Base-by-base conservation (phyloP, 2,888 invertebrate species). In the Cheilosia pagana region DNA sequence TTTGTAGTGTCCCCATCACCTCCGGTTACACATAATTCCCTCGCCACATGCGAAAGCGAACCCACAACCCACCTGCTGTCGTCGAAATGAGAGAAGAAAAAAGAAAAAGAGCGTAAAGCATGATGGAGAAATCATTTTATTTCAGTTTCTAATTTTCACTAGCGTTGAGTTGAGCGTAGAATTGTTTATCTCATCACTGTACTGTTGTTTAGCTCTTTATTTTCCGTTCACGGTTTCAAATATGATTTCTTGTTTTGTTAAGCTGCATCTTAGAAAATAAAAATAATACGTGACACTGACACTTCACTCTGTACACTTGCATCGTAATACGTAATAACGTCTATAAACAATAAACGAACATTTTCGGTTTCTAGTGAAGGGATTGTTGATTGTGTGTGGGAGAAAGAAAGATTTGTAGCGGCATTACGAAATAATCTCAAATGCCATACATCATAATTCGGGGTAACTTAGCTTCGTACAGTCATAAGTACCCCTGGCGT, bases 391-490 rank as follows among this genome's bases (percentile, higher is more conserved):
- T n/a, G 19, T 35, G 31, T 57, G 35, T 74, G 78, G 68, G 41
- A 50, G 55, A 71, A 60, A 79, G 70, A 85, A 75, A 70, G 71
- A 60, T 78, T 78, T 87, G 71, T 74, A 87, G 87, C 82, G 68
- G 52, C 83, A 86, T 86, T 70, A 74, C 71, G 78, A 87, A 86
- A 83, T 72, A 79, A 77, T 83, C 88, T 88, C 90, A 90, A 92
- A 97, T 97, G 97, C 97, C 96, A 93, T 97, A 97, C 95, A 96
- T 97, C 94, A 94, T 97, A 93, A 96, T 97, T 90, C 95, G 96
- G 92, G 96, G 96, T 93, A 96, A 96, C 93, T 94, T 96, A 91
- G 96, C 96, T 92, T 96, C 96, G 62, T 96, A 96, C 92, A 95
- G 96, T 93, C 95, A 96, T 93, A 95, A 95, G 93, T 95, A 96